Percentiles rank a stretch among this genome's conserved stretches.
Evolutionary conservation across 1,140 invertebrate species (phyloP).

Genomic region (Luehdorfia chinensis): DNA sequence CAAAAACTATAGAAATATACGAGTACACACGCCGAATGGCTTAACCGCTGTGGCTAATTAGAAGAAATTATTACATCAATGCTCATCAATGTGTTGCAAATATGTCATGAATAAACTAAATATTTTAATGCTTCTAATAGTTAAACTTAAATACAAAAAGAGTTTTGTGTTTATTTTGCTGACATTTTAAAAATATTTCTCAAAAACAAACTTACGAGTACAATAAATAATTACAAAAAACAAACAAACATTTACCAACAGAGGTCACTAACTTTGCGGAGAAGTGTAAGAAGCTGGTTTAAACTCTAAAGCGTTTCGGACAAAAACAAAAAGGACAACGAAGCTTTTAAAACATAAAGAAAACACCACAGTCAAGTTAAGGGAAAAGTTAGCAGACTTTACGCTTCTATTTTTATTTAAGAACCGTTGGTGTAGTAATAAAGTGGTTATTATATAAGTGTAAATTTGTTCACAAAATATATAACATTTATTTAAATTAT

Average conservation of each 20-base stretch:
- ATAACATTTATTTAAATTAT: too few relatives aligned
- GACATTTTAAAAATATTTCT: too few relatives aligned
- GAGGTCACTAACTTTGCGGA: constrained; percentile 40
- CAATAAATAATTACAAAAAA: too few relatives aligned
- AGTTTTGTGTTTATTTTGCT: background rate
- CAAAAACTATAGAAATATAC: too few relatives aligned
- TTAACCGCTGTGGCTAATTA: too few relatives aligned
- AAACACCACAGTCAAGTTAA: constrained; percentile 68
- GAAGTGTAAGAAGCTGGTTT: constrained; percentile 66
- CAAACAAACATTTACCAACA: constrained; percentile 11
- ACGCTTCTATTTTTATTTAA: constrained; percentile 64
- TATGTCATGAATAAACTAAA: too few relatives aligned
- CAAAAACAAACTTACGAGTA: too few relatives aligned
- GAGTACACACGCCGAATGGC: too few relatives aligned
- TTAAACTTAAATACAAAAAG: background rate
- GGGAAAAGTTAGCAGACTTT: constrained; percentile 63
- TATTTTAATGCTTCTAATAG: too few relatives aligned
- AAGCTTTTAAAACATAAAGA: constrained; percentile 72
- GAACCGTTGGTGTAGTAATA: constrained; percentile 44
- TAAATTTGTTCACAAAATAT: background rate
- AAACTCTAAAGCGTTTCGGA: constrained; percentile 61
- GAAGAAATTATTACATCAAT: too few relatives aligned
- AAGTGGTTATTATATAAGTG: constrained; percentile 20
- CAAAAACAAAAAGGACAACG: constrained; percentile 57
- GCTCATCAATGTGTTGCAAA: too few relatives aligned